Evolutionary conservation across 2,113 vertebrate species (phyloP).

Genomic region (Spermophilus dauricus): DNA sequence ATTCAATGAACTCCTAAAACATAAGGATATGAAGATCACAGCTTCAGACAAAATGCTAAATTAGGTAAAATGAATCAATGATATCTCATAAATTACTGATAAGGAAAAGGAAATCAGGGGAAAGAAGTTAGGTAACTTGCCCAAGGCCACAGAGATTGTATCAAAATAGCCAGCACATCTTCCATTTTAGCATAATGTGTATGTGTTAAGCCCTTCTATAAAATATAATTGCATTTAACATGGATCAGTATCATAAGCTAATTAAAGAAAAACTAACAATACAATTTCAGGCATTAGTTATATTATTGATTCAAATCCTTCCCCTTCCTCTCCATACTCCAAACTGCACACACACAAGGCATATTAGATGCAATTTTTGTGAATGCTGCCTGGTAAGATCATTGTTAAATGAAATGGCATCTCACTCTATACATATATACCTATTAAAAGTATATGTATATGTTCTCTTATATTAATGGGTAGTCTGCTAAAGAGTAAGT

Average conservation of each 20-base stretch:
- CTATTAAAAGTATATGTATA: not conserved
- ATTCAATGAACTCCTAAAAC: conserved; percentile 51
- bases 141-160: not conserved
- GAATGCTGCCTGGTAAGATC: not conserved
- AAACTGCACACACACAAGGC: not conserved
- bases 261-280: conserved; percentile 60
- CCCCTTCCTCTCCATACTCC: not conserved
- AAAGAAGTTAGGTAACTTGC: not conserved
- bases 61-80: not conserved
- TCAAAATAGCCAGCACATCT: not conserved
- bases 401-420: not conserved
- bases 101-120: not conserved
- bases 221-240: conserved; percentile 59
- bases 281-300: conserved; percentile 60
- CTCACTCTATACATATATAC: not conserved
- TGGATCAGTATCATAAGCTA: conserved; percentile 41
- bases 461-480: not conserved
- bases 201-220: not conserved
- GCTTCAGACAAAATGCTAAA: conserved; percentile 37
- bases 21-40: not conserved
- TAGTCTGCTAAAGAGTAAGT: not conserved
- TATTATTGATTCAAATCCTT: conserved; percentile 23
- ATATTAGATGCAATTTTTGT: not conserved
- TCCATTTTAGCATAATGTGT: not conserved
- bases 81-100: not conserved